phyloP scores from a whole-genome alignment of 2,113 vertebrate species.

The Aldabrachelys gigantea region DNA sequence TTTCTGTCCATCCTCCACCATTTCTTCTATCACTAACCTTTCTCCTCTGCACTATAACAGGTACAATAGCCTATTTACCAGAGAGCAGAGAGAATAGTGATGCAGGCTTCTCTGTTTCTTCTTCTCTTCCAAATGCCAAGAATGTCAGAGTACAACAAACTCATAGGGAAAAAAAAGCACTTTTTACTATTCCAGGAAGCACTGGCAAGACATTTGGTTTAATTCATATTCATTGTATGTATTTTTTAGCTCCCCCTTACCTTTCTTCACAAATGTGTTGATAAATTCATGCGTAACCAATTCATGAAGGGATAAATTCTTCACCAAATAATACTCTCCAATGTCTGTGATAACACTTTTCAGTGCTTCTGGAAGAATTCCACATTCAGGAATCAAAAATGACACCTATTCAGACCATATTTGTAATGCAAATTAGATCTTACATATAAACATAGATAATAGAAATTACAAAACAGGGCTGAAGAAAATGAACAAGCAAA shows the following conservation, averaged over 20 bases:
- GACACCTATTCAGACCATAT: constrained; percentile 82
- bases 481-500: neutral
- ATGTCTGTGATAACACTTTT: constrained; percentile 74
- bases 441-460: neutral
- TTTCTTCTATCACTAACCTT: neutral
- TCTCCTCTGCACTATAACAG: neutral
- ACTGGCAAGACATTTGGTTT: neutral
- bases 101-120: neutral
- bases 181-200: neutral
- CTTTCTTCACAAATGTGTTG: constrained; percentile 83
- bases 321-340: constrained; percentile 87
- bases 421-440: neutral
- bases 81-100: neutral
- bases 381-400: constrained; percentile 90
- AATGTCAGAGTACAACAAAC: neutral
- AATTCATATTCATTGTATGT: neutral
- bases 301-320: constrained; percentile 80
- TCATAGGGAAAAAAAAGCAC: neutral
- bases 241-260: constrained; percentile 71
- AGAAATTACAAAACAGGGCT: neutral
- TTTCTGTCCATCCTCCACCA: neutral
- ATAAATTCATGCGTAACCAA: constrained; percentile 84
- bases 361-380: constrained; percentile 79
- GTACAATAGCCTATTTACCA: neutral
- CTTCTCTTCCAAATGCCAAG: neutral